phyloP scores from a whole-genome alignment of 1,140 invertebrate genomes.

The Lethrus apterus region DNA sequence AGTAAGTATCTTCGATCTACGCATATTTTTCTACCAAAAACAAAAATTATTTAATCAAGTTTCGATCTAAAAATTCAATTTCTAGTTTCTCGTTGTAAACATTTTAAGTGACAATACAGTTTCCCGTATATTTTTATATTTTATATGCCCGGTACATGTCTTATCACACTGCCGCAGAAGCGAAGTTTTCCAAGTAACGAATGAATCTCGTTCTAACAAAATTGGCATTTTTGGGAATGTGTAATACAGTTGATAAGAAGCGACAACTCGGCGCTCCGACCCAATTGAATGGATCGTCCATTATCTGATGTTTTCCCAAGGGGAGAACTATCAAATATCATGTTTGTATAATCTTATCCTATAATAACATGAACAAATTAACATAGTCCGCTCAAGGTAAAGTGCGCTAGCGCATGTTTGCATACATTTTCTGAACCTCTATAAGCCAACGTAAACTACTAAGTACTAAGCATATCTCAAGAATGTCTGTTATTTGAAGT shows the following conservation, averaged over 20 bases:
- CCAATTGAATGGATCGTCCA: slow-evolving; percentile 18
- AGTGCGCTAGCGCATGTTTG: slow-evolving; percentile 21
- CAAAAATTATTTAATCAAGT: no score
- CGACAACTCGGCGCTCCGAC: neutral
- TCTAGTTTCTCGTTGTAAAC: no score
- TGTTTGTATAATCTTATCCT: slow-evolving; percentile 29
- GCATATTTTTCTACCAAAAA: no score
- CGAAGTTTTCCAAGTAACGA: slow-evolving; percentile 6
- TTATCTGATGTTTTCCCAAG: slow-evolving; percentile 28
- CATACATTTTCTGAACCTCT: no score
- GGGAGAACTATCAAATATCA: slow-evolving; percentile 28
- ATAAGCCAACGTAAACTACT: no score
- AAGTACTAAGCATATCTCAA: no score
- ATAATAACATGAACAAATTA: slow-evolving; percentile 30
- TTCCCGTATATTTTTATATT: no score
- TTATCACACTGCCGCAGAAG: slow-evolving; percentile 4
- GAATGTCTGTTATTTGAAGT: no score
- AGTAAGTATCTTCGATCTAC: no score
- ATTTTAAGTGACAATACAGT: no score
- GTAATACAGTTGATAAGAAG: slow-evolving; percentile 7
- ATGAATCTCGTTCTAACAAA: slow-evolving; percentile 9
- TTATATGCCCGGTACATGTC: slow-evolving; percentile 4
- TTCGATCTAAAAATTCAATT: no score
- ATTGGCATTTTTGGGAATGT: slow-evolving; percentile 11
- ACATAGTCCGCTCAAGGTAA: slow-evolving; percentile 26